phyloP scores from a whole-genome alignment of 2,797 vertebrate genomes.

The Limosa lapponica region DNA sequence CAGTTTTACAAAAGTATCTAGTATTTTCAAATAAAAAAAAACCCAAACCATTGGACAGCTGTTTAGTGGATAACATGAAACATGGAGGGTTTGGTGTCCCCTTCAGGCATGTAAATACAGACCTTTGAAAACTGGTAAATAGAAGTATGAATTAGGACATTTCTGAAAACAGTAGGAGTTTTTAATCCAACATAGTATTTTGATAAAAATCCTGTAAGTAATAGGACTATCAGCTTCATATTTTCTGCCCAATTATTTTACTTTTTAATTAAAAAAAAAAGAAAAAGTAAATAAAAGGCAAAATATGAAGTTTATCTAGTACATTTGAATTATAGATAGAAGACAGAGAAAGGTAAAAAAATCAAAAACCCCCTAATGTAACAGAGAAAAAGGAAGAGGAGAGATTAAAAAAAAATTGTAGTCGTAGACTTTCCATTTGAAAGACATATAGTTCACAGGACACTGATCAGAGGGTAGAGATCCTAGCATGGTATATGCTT shows the following conservation, averaged over 20 bases:
- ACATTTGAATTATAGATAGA: not conserved
- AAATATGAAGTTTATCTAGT: not conserved
- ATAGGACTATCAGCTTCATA: not conserved
- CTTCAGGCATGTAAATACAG: not conserved
- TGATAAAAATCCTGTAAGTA: not conserved
- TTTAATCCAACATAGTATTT: not conserved
- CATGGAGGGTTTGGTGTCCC: fast-evolving
- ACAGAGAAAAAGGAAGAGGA: not conserved
- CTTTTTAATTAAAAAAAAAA: not conserved
- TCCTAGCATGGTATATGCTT: not conserved
- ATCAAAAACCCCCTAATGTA: fast-evolving
- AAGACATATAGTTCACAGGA: not conserved
- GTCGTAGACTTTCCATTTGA: not conserved
- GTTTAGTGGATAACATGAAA: not conserved
- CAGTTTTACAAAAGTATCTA: not conserved
- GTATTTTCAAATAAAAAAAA: not conserved
- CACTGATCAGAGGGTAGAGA: not conserved
- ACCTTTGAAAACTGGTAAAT: not conserved
- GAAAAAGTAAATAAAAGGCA: not conserved
- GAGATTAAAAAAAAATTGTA: not conserved
- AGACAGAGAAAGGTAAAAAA: not conserved
- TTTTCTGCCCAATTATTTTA: not conserved
- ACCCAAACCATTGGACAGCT: not conserved
- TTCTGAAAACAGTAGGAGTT: not conserved
- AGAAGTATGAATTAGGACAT: not conserved